Conservation (phyloP, 2,113 vertebrate species). For the Puntigrus tetrazona region DNA sequence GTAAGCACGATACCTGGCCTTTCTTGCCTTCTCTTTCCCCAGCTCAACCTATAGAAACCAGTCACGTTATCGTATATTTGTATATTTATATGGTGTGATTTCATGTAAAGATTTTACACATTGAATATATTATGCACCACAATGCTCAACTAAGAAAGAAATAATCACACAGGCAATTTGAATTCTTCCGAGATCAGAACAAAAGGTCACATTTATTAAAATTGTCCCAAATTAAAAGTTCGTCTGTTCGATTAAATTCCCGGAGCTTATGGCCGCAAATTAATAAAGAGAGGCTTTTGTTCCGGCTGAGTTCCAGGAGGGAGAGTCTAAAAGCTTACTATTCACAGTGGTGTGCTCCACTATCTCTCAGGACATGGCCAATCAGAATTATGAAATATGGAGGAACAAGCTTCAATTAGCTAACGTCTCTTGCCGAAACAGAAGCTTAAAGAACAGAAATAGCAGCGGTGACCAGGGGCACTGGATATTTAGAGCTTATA, state of each 20-base stretch:
- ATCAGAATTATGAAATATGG: conserved; percentile 59
- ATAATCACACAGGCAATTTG: conserved; percentile 48
- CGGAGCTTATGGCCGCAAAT: conserved; percentile 73
- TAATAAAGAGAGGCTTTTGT: conserved; percentile 76
- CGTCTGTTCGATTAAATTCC: conserved; percentile 69
- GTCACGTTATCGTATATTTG: background rate
- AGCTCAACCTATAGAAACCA: conserved; percentile 66
- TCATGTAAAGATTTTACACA: background rate
- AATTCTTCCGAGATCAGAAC: conserved; percentile 56
- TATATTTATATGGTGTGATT: conserved; percentile 5
- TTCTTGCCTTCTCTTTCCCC: conserved; percentile 73
- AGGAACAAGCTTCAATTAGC: conserved; percentile 66
- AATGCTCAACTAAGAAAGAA: conserved; percentile 30
- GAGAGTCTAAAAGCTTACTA: conserved; percentile 68
- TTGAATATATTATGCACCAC: conserved; percentile 17
- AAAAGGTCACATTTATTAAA: conserved; percentile 74
- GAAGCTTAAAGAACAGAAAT: conserved; percentile 52
- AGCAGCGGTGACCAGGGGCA: background rate
- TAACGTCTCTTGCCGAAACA: conserved; percentile 58
- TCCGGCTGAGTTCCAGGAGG: conserved; percentile 62
- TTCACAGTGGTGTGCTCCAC: conserved; percentile 66
- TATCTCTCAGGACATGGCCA: conserved; percentile 66
- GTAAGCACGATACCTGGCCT: conserved; percentile 60
- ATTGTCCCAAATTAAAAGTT: conserved; percentile 72
- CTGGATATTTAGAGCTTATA: background rate